Base-by-base conservation (phyloP, 2,113 vertebrate genomes). In the Xenus cinereus region DNA sequence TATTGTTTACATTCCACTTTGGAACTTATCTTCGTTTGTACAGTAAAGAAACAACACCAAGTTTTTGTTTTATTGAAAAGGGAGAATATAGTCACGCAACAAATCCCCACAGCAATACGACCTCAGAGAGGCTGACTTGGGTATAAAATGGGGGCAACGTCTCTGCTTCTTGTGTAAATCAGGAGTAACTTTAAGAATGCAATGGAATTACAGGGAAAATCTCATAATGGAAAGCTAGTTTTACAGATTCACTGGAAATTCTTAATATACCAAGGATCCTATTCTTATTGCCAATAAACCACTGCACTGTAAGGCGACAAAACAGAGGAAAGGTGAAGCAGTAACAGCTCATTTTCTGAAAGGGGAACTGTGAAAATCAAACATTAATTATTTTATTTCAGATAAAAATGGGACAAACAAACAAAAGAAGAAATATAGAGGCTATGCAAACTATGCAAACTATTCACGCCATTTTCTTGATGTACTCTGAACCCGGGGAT, bases 1-100 rank as follows among this genome's bases (percentile, higher is more conserved):
- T 96, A 93, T 79, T 82, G 60, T 94, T 90, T 96, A 64, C 59
- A 90, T 91, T 94, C 72, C 48, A 89, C 82, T 94, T 86, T 96
- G 80, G 83, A 97, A 94, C 53, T 73, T 93, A 68, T 79, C 94
- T 94, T 86, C 8, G 1, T 69, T 88, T 79, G 80, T 72, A 86
- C 86, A 95, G 72, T 84, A 93, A 84, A 82, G 83, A 67, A 94
- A 86, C 60, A 62, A 19, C 73, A 75, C 2, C 28, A 48, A 63
- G 9, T 93, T 93, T 93, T 84, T 85, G 37, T 14, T 91, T 69
- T 67, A 94, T 66, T 86, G 68, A 78, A 92, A 89, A 87, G 50
- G 32, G 20, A 72, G 41, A 82, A 76, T 78, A 62, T 10, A 78
- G 35, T 68, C 63, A 84, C 46, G 72, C 22, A 87, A 74, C 26